Base-by-base conservation (phyloP, 2,113 vertebrate genomes). In the Mesoclemmys tuberculata region DNA sequence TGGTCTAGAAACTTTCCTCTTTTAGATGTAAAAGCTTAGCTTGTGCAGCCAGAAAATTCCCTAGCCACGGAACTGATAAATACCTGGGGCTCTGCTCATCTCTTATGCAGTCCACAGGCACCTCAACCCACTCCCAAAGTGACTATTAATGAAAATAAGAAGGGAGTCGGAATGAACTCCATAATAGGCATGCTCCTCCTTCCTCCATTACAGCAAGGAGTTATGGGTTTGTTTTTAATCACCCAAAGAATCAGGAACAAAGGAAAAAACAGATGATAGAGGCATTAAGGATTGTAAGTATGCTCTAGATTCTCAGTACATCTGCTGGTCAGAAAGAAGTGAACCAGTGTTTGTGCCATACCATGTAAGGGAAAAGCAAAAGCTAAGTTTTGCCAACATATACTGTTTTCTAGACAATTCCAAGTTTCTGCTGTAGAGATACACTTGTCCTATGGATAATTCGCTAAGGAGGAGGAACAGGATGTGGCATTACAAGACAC, bases 141-240 rank as follows among this genome's bases (percentile, higher is more conserved):
- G 92, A 10, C 91, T 87, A 92, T 29, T 68, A 52, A 56, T 80
- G 88, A 82, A 74, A 61, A 88, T 0, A 78, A 82, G 54, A 49
- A 80, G 38, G 46, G 82, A 27, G 11, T 82, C 87, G 92, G 52
- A 90, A 92, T 85, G 77, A 78, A 85, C 88, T 90, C 82, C 78
- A 14, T 0, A 48, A 79, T 85, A 93, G 89, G 77, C 38, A 58
- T 1, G 74, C 12, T 2, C 11, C 19, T 93, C 46, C 58, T 96
- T 51, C 84, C 80, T 80, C 82, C 82, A 86, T 77, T 84, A 83
- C 78, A 93, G 91, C 84, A 93, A 94, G 80, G 54, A 64, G 35
- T 61, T 61, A 88, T 5, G 91, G 58, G 52, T 82, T 93, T 90
- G 48, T 44, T 75, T 75, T 26, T 6, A 75, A 44, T 8, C 56